These are phyloP conservation scores for Poecile montanus DNA, from an alignment of 2,797 vertebrate species.

Conservation along the genomic window DNA sequence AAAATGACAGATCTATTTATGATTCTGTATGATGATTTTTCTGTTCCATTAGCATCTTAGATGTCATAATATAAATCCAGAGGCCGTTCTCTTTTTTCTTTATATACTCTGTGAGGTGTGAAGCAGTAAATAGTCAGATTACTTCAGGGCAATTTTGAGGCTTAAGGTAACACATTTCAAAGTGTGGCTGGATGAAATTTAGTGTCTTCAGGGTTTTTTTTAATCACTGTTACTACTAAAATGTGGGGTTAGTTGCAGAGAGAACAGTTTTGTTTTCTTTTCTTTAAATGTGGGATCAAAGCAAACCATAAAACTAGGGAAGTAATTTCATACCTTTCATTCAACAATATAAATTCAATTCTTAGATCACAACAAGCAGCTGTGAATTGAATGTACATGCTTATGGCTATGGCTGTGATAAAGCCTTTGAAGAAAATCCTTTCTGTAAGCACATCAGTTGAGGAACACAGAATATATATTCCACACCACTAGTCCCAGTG, in stretches of 20 bases:
- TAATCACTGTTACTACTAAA: constrained; percentile 17
- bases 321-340: constrained; percentile 43
- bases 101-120: background rate
- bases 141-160: background rate
- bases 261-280: constrained; percentile 20
- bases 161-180: background rate
- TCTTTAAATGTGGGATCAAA: constrained; percentile 40
- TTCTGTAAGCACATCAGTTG: constrained; percentile 28
- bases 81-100: background rate
- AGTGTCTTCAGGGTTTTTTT: background rate
- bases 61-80: background rate
- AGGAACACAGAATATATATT: constrained; percentile 21
- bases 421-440: constrained; percentile 61
- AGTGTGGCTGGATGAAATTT: background rate
- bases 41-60: constrained; percentile 15
- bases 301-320: background rate
- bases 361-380: constrained; percentile 54
- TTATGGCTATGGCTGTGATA: constrained; percentile 50
- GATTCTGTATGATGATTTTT: constrained; percentile 33
- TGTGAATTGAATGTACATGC: constrained; percentile 14
- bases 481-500: constrained; percentile 1
- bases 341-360: constrained; percentile 46
- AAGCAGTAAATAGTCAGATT: background rate
- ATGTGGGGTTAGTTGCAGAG: background rate
- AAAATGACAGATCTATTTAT: constrained; percentile 67